These are phyloP conservation scores for Gymnocephalus cernua DNA, from an alignment of 2,113 vertebrate species.

Conservation along the genomic window DNA sequence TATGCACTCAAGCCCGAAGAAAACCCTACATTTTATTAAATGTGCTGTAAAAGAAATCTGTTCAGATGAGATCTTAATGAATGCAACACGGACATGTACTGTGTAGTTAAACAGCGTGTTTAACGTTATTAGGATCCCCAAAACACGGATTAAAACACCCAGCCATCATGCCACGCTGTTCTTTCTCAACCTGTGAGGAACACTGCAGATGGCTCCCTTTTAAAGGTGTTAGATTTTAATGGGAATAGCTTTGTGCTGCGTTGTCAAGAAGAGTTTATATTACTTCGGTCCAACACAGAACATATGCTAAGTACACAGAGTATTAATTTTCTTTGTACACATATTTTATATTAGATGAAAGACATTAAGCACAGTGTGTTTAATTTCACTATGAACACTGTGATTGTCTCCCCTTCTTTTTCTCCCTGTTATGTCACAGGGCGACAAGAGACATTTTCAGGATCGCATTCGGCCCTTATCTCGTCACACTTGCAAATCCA, in stretches of 20 bases:
- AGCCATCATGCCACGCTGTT: too few species aligned
- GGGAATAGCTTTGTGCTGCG: background rate
- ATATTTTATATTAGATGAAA: constrained; percentile 52
- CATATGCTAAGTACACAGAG: background rate
- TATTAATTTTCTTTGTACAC: constrained; percentile 5
- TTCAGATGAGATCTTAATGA: too few species aligned
- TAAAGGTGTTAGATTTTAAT: constrained; percentile 16
- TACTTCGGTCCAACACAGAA: background rate
- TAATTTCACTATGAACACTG: constrained; percentile 29
- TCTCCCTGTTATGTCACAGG: constrained; percentile 36
- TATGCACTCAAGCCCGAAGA: too few species aligned
- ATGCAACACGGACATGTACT: too few species aligned
- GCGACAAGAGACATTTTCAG: constrained; percentile 48
- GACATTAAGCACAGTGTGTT: constrained; percentile 22
- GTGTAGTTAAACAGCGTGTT: too few species aligned
- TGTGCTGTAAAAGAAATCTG: too few species aligned
- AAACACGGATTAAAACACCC: too few species aligned
- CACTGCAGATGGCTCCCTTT: background rate
- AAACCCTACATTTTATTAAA: too few species aligned
- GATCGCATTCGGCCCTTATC: constrained; percentile 73
- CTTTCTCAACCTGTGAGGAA: too few species aligned
- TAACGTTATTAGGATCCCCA: too few species aligned
- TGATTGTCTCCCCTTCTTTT: constrained; percentile 40
- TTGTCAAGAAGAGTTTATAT: constrained; percentile 6
- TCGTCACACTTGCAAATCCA: constrained; percentile 78